These are phyloP conservation scores for Brachionus asplanchnoidis DNA, from an alignment of 1,140 invertebrate species.

Conservation along the genomic window DNA sequence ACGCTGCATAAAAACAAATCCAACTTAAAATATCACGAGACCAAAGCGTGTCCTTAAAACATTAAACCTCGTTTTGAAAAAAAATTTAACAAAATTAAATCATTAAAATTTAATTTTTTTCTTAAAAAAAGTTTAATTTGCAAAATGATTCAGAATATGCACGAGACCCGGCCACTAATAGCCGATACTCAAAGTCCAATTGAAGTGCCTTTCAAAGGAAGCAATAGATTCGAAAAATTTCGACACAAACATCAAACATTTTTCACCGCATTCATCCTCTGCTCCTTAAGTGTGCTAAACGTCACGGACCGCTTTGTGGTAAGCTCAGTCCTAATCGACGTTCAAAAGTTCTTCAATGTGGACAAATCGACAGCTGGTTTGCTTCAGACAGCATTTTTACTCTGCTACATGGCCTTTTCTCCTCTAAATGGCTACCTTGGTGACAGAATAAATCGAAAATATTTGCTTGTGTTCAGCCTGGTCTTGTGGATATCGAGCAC, in stretches of 20 bases:
- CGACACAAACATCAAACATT: slow-evolving; percentile 11
- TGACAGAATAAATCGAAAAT: slow-evolving; percentile 40
- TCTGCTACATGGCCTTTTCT: slow-evolving; percentile 34
- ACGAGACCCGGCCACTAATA: background rate
- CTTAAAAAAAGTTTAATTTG: background rate
- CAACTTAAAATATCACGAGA: background rate
- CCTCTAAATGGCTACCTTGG: slow-evolving; percentile 41
- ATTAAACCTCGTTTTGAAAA: background rate
- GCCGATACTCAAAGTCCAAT: background rate
- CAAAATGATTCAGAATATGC: background rate
- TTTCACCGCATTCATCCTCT: background rate
- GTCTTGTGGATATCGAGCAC: slow-evolving; percentile 24
- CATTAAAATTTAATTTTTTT: background rate
- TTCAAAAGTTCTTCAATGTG: slow-evolving; percentile 34
- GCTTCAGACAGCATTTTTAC: slow-evolving; percentile 27
- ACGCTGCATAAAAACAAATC: background rate
- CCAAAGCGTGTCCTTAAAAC: background rate
- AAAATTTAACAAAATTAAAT: background rate
- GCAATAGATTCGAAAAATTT: slow-evolving; percentile 11
- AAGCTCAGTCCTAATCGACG: slow-evolving; percentile 20
- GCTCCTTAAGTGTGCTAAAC: slow-evolving; percentile 4
- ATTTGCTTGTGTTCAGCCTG: slow-evolving; percentile 24
- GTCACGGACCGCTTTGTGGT: slow-evolving; percentile 39
- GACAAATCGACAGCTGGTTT: slow-evolving; percentile 38
- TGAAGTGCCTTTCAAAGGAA: background rate